Base-by-base conservation (phyloP, 2,113 vertebrate genomes). In the Ameiurus melas region DNA sequence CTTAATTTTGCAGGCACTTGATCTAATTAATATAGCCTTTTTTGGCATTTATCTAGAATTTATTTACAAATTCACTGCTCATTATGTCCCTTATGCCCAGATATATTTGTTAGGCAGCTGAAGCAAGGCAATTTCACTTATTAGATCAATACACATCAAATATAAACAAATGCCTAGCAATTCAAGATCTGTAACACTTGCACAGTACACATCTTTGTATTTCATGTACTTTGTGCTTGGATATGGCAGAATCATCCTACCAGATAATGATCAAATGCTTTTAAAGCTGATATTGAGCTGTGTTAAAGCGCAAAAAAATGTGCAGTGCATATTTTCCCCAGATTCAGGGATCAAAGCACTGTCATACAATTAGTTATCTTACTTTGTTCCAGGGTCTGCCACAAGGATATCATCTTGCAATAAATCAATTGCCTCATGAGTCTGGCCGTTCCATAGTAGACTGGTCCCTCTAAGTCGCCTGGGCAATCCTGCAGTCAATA, bases 331-430 rank as follows among this genome's bases (percentile, higher is more conserved):
- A 53, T 79, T 78, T 36, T 90, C 30, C 27, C 47, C 64, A 43
- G 4, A 39, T 25, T 81, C 12, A 64, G 57, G 39, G n/a, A 70
- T 87, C 73, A 22, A 27, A 85, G 16, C 8, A 80, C 83, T 86
- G 14, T 83, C 33, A 62, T 53, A 68, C 47, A 71, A 19, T 85
- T 68, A 22, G 14, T 36, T 78, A 55, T 82, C 94, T 94, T 91
- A 98, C 97, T 95, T 97, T 87, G 96, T 98, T 88, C 98, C 97
- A 3, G 97, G 97, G 86, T 98, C 97, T 0, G 94, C 97, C 30
- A 98, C 96, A 47, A 99, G 93, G 17, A 98, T 91, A 0, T 98
- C 97, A 14, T 98, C 97, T 57, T 94, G 95, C 75, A 99, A 94
- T 87, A 98, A 94, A 12, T 89, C 85, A 0, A 98, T 92, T 2